phyloP scores from a whole-genome alignment of 2,113 vertebrate species.

The Dicrurus megarhynchus region DNA sequence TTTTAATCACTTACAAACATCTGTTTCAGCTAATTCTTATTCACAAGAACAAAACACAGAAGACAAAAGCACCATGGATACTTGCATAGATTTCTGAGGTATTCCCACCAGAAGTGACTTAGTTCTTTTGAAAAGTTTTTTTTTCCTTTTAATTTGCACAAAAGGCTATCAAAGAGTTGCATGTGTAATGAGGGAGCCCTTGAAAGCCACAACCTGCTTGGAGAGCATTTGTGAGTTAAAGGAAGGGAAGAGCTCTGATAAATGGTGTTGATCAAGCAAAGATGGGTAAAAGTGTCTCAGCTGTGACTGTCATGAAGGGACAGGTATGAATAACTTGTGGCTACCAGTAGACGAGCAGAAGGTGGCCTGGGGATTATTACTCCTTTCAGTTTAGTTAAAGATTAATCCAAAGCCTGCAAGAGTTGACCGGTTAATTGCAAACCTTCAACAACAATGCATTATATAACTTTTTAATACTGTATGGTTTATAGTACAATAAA shows the following conservation, averaged over 20 bases:
- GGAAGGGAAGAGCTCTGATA: background rate
- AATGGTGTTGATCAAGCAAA: background rate
- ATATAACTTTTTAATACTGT: background rate
- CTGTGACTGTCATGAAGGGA: background rate
- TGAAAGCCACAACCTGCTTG: background rate
- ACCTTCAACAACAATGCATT: background rate
- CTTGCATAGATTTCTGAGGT: background rate
- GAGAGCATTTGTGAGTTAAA: background rate
- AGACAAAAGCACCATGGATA: background rate
- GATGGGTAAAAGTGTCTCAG: background rate
- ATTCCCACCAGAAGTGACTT: background rate
- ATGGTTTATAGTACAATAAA: background rate
- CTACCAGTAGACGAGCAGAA: background rate
- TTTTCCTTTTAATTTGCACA: background rate
- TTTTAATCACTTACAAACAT: constrained; percentile 2
- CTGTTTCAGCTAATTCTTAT: constrained; percentile 12
- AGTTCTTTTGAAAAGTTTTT: background rate
- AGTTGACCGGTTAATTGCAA: background rate
- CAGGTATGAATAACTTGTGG: background rate
- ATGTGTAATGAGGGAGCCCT: background rate
- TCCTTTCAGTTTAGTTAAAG: background rate
- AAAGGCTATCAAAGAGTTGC: background rate
- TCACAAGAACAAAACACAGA: background rate
- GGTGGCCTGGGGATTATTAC: background rate
- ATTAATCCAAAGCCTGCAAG: background rate